Conservation (phyloP, 1,140 invertebrate species). For the Harpegnathos saltator region DNA sequence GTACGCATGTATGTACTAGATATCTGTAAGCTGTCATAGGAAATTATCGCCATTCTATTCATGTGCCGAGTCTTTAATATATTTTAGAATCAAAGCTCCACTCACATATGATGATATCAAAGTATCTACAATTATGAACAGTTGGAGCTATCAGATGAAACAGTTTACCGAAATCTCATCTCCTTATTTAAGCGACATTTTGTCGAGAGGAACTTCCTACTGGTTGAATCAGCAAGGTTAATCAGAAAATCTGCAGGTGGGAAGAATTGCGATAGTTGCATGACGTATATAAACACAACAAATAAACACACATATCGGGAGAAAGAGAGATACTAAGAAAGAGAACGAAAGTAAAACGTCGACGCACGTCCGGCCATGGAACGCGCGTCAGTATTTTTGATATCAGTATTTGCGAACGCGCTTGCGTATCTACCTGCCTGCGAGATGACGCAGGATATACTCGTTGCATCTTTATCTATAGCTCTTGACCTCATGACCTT, state of each 20-base stretch:
- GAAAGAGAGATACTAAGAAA: constrained; percentile 61
- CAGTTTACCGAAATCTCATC: background rate
- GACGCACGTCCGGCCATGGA: constrained; percentile 60
- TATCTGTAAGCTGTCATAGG: background rate
- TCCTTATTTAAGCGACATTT: background rate
- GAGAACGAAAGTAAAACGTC: constrained; percentile 65
- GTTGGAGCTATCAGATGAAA: too few relatives aligned
- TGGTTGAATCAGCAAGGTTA: background rate
- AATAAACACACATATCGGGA: constrained; percentile 8
- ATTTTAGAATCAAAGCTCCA: background rate
- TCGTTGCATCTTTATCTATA: constrained; percentile 53
- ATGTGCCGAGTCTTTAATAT: background rate
- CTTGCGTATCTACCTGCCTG: constrained; percentile 73
- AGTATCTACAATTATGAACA: background rate
- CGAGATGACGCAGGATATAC: constrained; percentile 72
- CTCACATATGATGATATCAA: background rate
- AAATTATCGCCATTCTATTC: constrained; percentile 45
- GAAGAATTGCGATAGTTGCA: constrained; percentile 10
- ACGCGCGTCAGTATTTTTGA: constrained; percentile 84
- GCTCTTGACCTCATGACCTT: constrained; percentile 43
- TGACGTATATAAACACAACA: constrained; percentile 9
- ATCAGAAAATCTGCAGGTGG: constrained; percentile 8
- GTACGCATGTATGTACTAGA: too few relatives aligned
- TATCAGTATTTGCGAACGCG: constrained; percentile 84
- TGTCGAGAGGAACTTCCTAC: background rate